phyloP scores from a whole-genome alignment of 2,888 invertebrate species.

The Conomelus anceps region DNA sequence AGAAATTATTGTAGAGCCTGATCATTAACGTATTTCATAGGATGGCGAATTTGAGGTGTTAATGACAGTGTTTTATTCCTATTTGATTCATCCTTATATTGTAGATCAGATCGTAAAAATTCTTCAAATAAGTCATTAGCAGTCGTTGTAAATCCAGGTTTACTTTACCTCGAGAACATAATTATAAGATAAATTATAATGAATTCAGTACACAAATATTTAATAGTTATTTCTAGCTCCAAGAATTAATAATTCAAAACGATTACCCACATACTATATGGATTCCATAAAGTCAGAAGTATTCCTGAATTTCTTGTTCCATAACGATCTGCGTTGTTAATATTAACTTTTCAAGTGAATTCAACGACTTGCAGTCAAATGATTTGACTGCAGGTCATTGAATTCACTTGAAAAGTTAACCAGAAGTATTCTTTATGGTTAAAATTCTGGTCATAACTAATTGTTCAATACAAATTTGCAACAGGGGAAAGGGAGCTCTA shows the following conservation, averaged over 20 bases:
- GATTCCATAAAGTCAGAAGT: background rate
- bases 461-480: too few species aligned
- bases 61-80: background rate
- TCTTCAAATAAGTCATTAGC: background rate
- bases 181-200: background rate
- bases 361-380: too few species aligned
- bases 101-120: background rate
- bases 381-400: too few species aligned
- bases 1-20: background rate
- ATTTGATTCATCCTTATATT: background rate
- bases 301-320: too few species aligned
- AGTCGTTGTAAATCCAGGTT: background rate
- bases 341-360: too few species aligned
- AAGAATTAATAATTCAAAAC: background rate
- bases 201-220: background rate
- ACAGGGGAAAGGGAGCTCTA: too few species aligned
- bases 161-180: background rate
- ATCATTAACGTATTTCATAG: background rate
- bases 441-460: too few species aligned
- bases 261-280: background rate
- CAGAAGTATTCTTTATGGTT: too few species aligned
- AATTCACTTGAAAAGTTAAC: too few species aligned
- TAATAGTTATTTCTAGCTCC: background rate
- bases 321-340: too few species aligned
- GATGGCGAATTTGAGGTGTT: background rate